These are phyloP conservation scores for Oryzias dopingdopingensis DNA, from an alignment of 2,797 vertebrate genomes.

Conservation along the genomic window DNA sequence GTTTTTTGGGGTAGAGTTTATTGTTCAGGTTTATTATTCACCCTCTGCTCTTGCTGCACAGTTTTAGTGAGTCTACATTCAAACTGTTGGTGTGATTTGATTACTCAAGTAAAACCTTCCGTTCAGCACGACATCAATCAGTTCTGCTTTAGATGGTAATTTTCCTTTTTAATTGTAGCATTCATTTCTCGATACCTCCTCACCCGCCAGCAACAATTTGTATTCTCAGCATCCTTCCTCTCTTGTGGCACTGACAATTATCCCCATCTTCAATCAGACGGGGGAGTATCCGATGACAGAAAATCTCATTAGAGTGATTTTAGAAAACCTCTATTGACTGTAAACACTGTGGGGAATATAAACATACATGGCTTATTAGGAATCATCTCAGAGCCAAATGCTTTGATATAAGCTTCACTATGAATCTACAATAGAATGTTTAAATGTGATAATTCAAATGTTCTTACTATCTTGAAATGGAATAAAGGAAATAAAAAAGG, in stretches of 20 bases:
- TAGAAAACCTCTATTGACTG: constrained; percentile 61
- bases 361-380: constrained; percentile 38
- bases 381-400: constrained; percentile 14
- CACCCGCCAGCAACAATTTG: constrained; percentile 36
- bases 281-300: constrained; percentile 37
- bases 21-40: no score
- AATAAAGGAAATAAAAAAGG: no score
- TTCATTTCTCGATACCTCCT: constrained; percentile 35
- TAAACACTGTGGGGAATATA: constrained; percentile 54
- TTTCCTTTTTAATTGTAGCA: constrained; percentile 56
- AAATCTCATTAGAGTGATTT: constrained; percentile 59
- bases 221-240: constrained; percentile 43
- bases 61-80: constrained; percentile 29
- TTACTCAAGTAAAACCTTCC: constrained; percentile 47
- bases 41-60: not conserved
- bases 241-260: constrained; percentile 54
- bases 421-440: not conserved
- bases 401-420: constrained; percentile 6
- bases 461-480: no score
- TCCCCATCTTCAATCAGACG: constrained; percentile 57
- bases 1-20: no score
- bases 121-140: constrained; percentile 61
- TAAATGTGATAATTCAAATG: no score
- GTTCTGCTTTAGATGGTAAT: constrained; percentile 60
- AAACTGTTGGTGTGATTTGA: constrained; percentile 40